Percentiles rank a stretch among this genome's conserved stretches.
phyloP scores from a whole-genome alignment of 2,888 invertebrate species.

The Eupithecia subfuscata region DNA sequence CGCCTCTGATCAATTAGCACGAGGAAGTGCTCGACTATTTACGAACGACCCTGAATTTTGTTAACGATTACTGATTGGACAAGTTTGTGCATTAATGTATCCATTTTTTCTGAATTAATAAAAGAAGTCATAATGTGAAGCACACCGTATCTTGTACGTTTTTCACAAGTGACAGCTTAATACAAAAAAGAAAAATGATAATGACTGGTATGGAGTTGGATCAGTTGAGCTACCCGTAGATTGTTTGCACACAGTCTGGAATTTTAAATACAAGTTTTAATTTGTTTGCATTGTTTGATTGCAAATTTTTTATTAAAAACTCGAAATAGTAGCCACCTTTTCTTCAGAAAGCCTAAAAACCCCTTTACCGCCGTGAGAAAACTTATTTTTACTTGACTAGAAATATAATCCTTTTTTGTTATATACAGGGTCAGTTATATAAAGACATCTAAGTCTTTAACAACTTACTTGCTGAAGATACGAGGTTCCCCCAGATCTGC shows the following conservation, averaged over 20 bases:
- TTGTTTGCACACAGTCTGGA: too few species aligned
- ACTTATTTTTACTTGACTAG: too few species aligned
- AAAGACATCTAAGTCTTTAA: neutral
- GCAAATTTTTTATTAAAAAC: too few species aligned
- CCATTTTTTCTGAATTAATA: neutral
- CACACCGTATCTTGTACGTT: neutral
- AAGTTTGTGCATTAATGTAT: slow-evolving; percentile 1
- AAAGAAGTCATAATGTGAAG: neutral
- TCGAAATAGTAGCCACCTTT: neutral
- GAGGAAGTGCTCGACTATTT: slow-evolving; percentile 30
- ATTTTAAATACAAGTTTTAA: too few species aligned
- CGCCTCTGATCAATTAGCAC: slow-evolving; percentile 23
- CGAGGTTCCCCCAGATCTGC: slow-evolving; percentile 97
- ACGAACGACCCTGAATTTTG: neutral
- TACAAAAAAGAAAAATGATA: too few species aligned
- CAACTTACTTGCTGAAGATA: slow-evolving; percentile 91
- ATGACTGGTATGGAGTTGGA: too few species aligned
- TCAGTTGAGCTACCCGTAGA: too few species aligned
- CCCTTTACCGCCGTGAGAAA: neutral
- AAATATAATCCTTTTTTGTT: too few species aligned
- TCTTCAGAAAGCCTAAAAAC: neutral
- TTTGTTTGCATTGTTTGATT: too few species aligned
- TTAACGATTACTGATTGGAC: neutral
- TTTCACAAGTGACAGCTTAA: neutral
- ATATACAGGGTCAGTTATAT: too few species aligned